Conservation (phyloP, 2,113 vertebrate genomes). For the Chamaetylas fuelleborni region DNA sequence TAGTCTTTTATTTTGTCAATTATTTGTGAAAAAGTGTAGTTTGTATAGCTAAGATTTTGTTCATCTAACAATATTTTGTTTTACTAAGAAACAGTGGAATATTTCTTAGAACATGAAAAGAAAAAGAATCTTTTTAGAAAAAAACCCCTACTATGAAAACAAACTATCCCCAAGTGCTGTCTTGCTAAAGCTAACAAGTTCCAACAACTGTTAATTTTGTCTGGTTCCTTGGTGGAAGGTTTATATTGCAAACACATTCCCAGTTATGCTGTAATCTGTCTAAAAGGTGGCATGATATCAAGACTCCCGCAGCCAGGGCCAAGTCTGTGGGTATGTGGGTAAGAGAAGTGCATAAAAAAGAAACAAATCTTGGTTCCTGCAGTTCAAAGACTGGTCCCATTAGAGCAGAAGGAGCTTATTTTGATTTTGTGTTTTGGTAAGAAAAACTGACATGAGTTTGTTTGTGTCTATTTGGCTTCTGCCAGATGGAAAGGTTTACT, state of each 20-base stretch:
- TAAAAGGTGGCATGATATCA: conserved; percentile 28
- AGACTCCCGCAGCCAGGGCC: background rate
- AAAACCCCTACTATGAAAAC: background rate
- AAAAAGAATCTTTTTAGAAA: background rate
- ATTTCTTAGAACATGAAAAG: background rate
- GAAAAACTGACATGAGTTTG: conserved; percentile 44
- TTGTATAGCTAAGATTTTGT: background rate
- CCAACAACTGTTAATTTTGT: conserved; percentile 39
- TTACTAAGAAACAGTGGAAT: background rate
- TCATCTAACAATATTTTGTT: background rate
- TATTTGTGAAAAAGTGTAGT: background rate
- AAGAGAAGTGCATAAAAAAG: background rate
- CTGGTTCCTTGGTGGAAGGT: background rate
- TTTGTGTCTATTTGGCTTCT: conserved; percentile 67
- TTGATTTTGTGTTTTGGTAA: conserved; percentile 33
- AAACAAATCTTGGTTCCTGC: background rate
- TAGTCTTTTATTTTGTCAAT: background rate
- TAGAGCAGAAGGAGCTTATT: conserved; percentile 28
- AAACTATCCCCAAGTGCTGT: background rate
- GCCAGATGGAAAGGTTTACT: conserved; percentile 78
- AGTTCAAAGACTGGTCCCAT: background rate
- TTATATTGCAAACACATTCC: conserved; percentile 47
- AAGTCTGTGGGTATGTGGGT: background rate
- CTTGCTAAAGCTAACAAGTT: conserved; percentile 29
- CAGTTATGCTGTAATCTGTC: conserved; percentile 32